Conservation (phyloP, 2,113 vertebrate genomes). For the Vicugna pacos region DNA sequence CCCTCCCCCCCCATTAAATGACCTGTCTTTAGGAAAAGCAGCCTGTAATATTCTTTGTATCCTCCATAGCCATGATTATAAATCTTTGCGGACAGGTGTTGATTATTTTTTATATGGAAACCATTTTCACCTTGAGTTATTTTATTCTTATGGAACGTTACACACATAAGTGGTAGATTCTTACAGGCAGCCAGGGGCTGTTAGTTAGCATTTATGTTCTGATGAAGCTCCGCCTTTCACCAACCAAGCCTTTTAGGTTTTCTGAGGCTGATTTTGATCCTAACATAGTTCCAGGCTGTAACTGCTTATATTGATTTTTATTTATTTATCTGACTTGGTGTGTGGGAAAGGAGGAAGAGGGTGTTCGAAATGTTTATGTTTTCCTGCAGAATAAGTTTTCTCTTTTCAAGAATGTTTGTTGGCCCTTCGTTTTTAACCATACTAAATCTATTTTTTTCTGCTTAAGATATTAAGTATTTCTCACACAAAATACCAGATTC, state of each 20-base stretch:
- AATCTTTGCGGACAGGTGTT: not conserved
- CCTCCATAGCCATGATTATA: not conserved
- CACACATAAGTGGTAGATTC: not conserved
- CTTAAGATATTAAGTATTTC: slow-evolving; percentile 1
- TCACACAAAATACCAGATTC: not conserved
- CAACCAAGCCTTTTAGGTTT: not conserved
- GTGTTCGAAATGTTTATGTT: slow-evolving; percentile 11
- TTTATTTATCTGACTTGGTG: not conserved
- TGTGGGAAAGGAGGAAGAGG: not conserved
- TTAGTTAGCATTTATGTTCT: not conserved
- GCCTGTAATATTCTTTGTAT: not conserved
- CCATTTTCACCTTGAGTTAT: not conserved
- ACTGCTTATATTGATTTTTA: not conserved
- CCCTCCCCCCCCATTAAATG: not conserved
- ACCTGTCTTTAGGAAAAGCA: not conserved
- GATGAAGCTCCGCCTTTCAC: not conserved
- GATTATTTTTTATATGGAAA: not conserved
- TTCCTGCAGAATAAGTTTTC: not conserved
- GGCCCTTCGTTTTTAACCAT: not conserved
- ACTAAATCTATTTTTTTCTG: slow-evolving; percentile 1
- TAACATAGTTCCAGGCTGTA: not conserved
- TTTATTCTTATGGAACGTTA: slow-evolving; percentile 37
- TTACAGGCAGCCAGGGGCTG: not conserved
- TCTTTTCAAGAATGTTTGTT: not conserved
- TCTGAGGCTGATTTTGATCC: not conserved